Conservation (phyloP, 2,113 vertebrate genomes). For the Tricholaema leucomelas region DNA sequence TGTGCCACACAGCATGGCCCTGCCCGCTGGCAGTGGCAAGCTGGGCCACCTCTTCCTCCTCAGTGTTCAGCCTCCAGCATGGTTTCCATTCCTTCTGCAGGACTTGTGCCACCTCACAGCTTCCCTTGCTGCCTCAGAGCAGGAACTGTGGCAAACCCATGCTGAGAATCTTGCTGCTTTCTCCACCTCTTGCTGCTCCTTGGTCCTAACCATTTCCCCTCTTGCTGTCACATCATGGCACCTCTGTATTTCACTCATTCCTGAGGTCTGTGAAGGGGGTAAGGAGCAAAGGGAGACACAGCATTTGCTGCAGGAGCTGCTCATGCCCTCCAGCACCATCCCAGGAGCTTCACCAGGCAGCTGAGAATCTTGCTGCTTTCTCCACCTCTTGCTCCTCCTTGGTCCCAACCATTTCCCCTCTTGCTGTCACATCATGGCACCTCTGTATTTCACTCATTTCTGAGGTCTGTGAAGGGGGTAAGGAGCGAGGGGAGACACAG, state of each 20-base stretch:
- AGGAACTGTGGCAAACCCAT: background rate
- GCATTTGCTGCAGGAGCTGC: rapidly evolving
- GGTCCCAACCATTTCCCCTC: rapidly evolving
- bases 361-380: background rate
- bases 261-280: background rate
- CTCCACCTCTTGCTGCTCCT: background rate
- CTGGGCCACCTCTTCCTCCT: background rate
- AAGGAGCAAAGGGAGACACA: background rate
- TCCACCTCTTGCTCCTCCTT: background rate
- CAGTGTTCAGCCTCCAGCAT: background rate
- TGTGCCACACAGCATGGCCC: rapidly evolving
- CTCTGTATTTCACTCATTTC: rapidly evolving
- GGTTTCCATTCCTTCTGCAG: background rate
- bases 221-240: background rate
- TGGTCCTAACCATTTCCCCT: rapidly evolving
- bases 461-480: background rate
- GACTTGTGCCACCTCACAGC: background rate
- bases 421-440: background rate
- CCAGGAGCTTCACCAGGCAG: too few relatives aligned
- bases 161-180: background rate
- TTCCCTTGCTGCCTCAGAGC: rapidly evolving
- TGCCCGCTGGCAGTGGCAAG: background rate
- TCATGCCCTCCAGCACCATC: too few relatives aligned
- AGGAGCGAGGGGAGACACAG: background rate
- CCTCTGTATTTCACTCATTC: rapidly evolving